A percentile compares a stretch with the other conserved stretches of the same genome.
These are phyloP conservation scores for Pipistrellus kuhlii DNA, from an alignment of 2,797 vertebrate species.

Conservation along the genomic window DNA sequence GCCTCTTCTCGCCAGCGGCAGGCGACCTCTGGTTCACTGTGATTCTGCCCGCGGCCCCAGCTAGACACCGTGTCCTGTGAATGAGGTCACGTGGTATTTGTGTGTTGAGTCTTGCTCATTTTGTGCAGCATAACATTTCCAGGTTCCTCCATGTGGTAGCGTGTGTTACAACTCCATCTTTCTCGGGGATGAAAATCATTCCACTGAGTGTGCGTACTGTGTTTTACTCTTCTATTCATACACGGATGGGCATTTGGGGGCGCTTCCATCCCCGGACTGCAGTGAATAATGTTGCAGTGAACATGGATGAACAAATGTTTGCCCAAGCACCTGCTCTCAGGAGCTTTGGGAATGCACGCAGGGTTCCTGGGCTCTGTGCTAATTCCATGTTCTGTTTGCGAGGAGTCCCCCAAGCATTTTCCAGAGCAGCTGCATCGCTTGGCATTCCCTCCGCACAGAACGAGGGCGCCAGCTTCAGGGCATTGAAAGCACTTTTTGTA, in stretches of 20 bases:
- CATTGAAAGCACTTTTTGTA: background rate
- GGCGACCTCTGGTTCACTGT: background rate
- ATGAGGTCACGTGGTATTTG: background rate
- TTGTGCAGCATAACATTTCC: background rate
- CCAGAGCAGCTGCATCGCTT: background rate
- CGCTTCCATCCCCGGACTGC: background rate
- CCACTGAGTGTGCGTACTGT: background rate
- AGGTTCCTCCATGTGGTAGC: background rate
- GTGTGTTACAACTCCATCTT: background rate
- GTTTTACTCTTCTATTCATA: background rate
- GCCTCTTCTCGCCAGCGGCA: background rate
- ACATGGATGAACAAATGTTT: background rate
- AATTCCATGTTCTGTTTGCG: background rate
- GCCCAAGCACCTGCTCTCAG: background rate
- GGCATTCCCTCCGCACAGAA: too few species aligned
- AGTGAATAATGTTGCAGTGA: background rate
- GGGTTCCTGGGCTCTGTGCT: too few species aligned
- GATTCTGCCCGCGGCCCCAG: background rate
- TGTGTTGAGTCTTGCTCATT: background rate
- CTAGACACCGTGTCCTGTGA: background rate
- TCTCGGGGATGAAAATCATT: background rate
- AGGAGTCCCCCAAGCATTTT: background rate
- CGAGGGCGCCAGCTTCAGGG: background rate
- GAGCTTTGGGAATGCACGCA: background rate
- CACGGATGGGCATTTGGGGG: too few species aligned